phyloP scores from a whole-genome alignment of 2,888 invertebrate genomes.

The Orchesella flavescens region DNA sequence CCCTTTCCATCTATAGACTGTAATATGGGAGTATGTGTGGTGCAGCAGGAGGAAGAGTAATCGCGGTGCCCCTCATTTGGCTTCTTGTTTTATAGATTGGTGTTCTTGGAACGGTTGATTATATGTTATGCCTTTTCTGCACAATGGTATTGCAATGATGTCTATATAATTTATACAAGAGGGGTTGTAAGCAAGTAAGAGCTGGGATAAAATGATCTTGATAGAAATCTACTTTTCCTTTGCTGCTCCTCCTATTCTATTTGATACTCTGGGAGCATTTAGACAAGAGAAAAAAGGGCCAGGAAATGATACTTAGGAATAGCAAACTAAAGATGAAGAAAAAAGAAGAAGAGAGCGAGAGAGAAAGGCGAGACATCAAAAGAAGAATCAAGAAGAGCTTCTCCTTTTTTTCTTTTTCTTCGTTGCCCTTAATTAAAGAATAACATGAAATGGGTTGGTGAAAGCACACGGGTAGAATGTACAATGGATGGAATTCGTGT shows the following conservation, averaged over 20 bases:
- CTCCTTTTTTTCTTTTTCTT: conserved; percentile 44
- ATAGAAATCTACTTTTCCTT: conserved; percentile 35
- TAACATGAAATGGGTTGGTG: conserved; percentile 61
- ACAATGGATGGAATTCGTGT: conserved; percentile 33
- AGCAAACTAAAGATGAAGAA: not conserved
- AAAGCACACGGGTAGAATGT: conserved; percentile 56
- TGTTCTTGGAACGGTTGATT: conserved; percentile 35
- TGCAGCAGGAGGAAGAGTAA: too few species aligned
- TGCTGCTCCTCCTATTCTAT: too few species aligned
- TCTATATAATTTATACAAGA: conserved; percentile 5
- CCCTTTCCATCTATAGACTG: too few species aligned
- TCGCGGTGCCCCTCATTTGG: conserved; percentile 33
- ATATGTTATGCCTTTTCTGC: conserved; percentile 4
- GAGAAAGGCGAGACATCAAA: conserved; percentile 48
- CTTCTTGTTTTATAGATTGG: conserved; percentile 50
- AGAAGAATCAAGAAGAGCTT: conserved; percentile 50
- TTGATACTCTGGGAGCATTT: too few species aligned
- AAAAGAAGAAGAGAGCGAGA: conserved; percentile 13
- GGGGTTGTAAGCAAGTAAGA: not conserved
- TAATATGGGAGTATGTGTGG: too few species aligned
- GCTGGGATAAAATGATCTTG: conserved; percentile 33
- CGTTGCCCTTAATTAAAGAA: conserved; percentile 60
- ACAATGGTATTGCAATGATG: not conserved
- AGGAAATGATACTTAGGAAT: conserved; percentile 56
- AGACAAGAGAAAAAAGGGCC: conserved; percentile 30